These are phyloP conservation scores for Dryoscopus gambensis DNA, from an alignment of 2,113 vertebrate species.

Conservation along the genomic window DNA sequence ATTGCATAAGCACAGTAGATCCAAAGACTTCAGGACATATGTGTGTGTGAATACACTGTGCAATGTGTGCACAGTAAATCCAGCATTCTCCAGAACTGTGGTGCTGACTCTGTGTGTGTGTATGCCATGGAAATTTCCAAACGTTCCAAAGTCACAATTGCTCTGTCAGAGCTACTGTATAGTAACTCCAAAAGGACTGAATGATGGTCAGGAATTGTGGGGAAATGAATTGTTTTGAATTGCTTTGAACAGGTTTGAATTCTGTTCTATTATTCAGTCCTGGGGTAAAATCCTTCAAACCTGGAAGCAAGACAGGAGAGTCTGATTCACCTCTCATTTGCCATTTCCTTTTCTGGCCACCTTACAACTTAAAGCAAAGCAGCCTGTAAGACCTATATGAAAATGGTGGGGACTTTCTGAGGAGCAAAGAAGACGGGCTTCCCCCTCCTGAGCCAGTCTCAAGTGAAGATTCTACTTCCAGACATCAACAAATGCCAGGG, in stretches of 20 bases:
- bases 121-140: neutral
- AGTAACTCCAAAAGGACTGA: neutral
- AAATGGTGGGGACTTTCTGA: neutral
- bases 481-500: neutral
- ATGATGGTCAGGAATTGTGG: neutral
- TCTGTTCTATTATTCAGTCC: neutral
- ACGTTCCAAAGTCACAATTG: neutral
- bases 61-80: neutral
- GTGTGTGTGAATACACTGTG: neutral
- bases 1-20: neutral
- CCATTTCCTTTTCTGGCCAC: neutral
- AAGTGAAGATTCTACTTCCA: neutral
- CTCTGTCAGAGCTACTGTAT: neutral
- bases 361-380: neutral
- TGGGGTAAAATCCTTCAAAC: neutral
- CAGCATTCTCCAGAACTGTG: neutral
- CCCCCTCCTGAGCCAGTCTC: neutral
- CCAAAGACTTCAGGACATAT: neutral
- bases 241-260: neutral
- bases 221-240: rapidly evolving
- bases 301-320: neutral
- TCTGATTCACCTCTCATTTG: neutral
- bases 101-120: neutral
- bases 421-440: neutral
- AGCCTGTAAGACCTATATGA: neutral